Conservation (phyloP, 2,888 invertebrate genomes). For the Idaea dimidiata region DNA sequence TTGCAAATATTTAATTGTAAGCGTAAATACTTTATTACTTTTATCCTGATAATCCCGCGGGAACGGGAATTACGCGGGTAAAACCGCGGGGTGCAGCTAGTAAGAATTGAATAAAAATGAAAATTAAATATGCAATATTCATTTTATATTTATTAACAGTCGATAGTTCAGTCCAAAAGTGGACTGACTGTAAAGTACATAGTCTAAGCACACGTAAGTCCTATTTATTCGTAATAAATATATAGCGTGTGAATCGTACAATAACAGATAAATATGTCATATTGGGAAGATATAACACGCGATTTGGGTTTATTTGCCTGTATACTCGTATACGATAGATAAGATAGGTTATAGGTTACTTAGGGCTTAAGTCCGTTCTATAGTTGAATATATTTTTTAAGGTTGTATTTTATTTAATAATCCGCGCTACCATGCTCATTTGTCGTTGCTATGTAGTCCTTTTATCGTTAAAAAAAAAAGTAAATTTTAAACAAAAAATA, state of each 20-base stretch:
- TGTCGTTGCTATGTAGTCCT: too few relatives aligned
- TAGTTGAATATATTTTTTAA: background rate
- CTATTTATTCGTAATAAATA: conserved; percentile 1
- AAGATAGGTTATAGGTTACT: background rate
- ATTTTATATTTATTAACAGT: too few relatives aligned
- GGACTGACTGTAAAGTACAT: background rate
- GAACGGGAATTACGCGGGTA: too few relatives aligned
- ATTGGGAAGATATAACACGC: background rate
- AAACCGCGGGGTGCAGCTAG: too few relatives aligned
- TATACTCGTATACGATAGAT: background rate
- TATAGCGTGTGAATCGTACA: background rate
- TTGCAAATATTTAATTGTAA: too few relatives aligned
- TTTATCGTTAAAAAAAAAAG: too few relatives aligned
- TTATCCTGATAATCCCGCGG: too few relatives aligned
- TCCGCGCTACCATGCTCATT: too few relatives aligned
- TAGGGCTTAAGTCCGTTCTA: background rate
- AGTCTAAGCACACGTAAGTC: background rate
- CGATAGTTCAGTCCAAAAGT: background rate
- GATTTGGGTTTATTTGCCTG: background rate
- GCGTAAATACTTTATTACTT: too few relatives aligned
- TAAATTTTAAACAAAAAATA: too few relatives aligned
- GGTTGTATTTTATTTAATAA: background rate
- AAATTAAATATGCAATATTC: too few relatives aligned
- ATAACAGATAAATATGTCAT: background rate
- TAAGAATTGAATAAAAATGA: too few relatives aligned